These are phyloP conservation scores for Podarcis cretensis DNA, from an alignment of 2,113 vertebrate species.

Conservation along the genomic window DNA sequence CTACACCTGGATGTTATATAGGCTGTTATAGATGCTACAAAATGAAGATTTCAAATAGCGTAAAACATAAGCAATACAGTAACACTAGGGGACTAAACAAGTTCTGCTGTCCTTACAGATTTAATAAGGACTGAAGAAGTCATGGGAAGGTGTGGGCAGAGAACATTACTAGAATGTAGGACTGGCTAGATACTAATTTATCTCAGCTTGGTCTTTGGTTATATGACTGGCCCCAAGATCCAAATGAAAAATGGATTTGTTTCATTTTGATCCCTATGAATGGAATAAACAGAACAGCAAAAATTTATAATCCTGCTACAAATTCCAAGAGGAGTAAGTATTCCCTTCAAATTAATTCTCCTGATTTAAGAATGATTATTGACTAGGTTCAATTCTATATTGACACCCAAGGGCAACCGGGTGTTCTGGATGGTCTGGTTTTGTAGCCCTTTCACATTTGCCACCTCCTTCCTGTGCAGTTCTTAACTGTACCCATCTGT, in stretches of 20 bases:
- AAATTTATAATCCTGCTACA: background rate
- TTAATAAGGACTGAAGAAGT: background rate
- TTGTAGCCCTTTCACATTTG: conserved; percentile 20
- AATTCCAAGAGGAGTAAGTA: fast-evolving
- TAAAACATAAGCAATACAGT: background rate
- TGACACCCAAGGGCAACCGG: background rate
- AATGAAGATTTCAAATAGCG: background rate
- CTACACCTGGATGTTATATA: background rate
- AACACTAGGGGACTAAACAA: background rate
- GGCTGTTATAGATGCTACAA: background rate
- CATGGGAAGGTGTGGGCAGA: background rate
- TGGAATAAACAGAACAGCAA: conserved; percentile 29
- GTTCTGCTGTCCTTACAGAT: background rate
- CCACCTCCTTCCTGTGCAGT: background rate
- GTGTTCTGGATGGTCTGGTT: background rate
- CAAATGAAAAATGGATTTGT: background rate
- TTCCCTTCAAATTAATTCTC: background rate
- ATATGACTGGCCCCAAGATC: background rate
- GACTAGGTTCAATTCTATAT: background rate
- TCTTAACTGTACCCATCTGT: background rate
- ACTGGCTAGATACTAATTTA: background rate
- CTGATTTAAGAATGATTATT: background rate
- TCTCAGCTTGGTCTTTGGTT: background rate
- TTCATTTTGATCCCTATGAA: background rate
- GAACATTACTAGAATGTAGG: background rate